These are phyloP conservation scores for Trigoniulus corallinus DNA, from an alignment of 1,140 invertebrate genomes.

Conservation along the genomic window DNA sequence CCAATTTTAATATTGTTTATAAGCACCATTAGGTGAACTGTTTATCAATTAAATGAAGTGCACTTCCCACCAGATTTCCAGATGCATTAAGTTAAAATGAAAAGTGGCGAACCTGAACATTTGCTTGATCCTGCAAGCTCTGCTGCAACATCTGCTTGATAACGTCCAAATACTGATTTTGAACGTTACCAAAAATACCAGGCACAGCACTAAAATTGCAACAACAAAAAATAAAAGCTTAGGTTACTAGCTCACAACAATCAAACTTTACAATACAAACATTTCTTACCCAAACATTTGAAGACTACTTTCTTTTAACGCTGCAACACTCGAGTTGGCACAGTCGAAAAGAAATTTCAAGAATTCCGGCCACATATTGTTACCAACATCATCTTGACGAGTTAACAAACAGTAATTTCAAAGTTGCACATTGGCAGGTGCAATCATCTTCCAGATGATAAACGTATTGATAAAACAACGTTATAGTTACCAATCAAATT, in stretches of 20 bases:
- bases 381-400: slow-evolving; percentile 70
- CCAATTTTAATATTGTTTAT: not conserved
- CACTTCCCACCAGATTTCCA: not conserved
- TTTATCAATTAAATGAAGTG: not conserved
- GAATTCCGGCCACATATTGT: slow-evolving; percentile 94
- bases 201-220: slow-evolving; percentile 74
- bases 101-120: slow-evolving; percentile 36
- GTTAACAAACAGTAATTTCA: slow-evolving; percentile 4
- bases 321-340: slow-evolving; percentile 58
- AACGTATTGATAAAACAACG: not conserved
- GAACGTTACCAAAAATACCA: slow-evolving; percentile 90
- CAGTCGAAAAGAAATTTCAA: slow-evolving; percentile 91
- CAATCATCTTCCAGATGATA: not conserved
- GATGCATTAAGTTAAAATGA: not conserved
- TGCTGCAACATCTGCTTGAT: slow-evolving; percentile 89
- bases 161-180: slow-evolving; percentile 72
- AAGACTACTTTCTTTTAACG: slow-evolving; percentile 82
- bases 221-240: not conserved
- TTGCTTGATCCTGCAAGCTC: slow-evolving; percentile 48
- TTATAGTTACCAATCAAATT: slow-evolving; percentile 53
- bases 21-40: slow-evolving; percentile 5
- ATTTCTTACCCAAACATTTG: slow-evolving; percentile 72
- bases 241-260: slow-evolving; percentile 8
- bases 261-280: not conserved
- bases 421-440: slow-evolving; percentile 4